Evolutionary conservation across 1,140 invertebrate species (phyloP), one percentile per base, ranked within the genome.

Genomic region (Atta colombica): DNA sequence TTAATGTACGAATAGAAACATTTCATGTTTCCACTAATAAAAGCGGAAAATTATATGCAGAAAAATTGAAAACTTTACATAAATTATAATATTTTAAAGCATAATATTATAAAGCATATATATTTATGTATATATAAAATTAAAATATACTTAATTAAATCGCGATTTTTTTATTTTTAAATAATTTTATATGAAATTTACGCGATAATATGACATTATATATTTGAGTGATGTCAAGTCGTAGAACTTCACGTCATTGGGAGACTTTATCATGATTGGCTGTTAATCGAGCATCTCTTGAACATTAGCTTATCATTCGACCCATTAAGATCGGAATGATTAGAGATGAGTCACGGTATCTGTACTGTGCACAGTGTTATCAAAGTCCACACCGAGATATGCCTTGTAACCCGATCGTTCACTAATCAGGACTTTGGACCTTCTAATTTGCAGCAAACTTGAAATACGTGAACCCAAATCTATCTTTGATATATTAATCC

Each of bases 291-390:
- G 28, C 68, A 28, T 84, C 68, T 28, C 45, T 74, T 31, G 55
- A 84, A 84, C 80, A 84, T 84, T 63, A 84, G 80, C 80, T 84
- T 84, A 84, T 84, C 80, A 28, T 63, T 63, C 69, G 66, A 39
- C 14, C 69, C 7, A 74, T 75, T 84, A 74, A 84, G 69, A 84
- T 84, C 14, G 55, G 14, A 63, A 75, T 84, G 80, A 84, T 84
- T 84, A 75, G 69, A 84, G 69, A 53, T 53, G 25, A 49, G n/a
- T 31, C 45, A 35, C 45, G 55, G 55, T 84, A 55, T 84, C 69
- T 74, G 10, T 61, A 61, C 25, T 25, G 35, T 7, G 31, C 21
- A 35, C 16, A 14, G 35, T 60, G 74, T 75, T 84, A 84, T 84
- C 80, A 53, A 61, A 84, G 39, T 84, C 80, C 39, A 75, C 31